Evolutionary conservation across 2,888 invertebrate species (phyloP), one percentile per base, ranked within the genome.

Genomic region (Drosophila nr. perissopoda): DNA sequence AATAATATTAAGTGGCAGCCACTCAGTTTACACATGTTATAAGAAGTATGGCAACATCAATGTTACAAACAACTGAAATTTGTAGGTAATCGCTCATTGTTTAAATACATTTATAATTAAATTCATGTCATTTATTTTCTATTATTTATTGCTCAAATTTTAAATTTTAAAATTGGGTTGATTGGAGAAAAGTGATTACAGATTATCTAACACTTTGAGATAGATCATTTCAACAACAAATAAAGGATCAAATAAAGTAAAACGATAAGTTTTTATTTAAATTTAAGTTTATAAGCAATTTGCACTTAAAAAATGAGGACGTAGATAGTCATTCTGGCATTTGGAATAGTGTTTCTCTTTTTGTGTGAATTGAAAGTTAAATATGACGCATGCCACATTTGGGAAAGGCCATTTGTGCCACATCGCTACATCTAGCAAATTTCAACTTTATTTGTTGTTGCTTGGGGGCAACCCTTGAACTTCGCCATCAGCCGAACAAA

Each of bases 391-490:
- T 69, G 70, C 69, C 69, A 27, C 70, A 61, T 56, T 57, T 33
- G 29, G 40, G 4, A 6, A 29, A 51, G 31, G 45, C 42, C 54
- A 56, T 42, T 57, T 51, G 60, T 48, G 52, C 52, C 69, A 42
- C 57, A 16, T 57, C 29, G 57, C 31, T 42, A 40, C 29, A 58
- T 18, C 49, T 42, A 38, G 6, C 25, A 34, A 42, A 36, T 58
- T 58, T 38, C 45, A 59, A 76, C 16, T 27, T 34, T 25, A 11
- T 36, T 21, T 36, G 34, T 34, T 18, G 18, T 18, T 54, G 36
- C 51, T 73, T 77, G 61, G 16, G 66, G 51, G 54, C 59, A 74
- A 70, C 64, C 59, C 57, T 49, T 58, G 51, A 69, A 45, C 48
- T 62, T 68, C 57, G 58, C 48, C 40, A 38, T 10, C 49, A 49